A percentile compares a stretch with the other conserved stretches of the same genome.
phyloP scores from a whole-genome alignment of 1,140 invertebrate genomes.

The Listronotus bonariensis region DNA sequence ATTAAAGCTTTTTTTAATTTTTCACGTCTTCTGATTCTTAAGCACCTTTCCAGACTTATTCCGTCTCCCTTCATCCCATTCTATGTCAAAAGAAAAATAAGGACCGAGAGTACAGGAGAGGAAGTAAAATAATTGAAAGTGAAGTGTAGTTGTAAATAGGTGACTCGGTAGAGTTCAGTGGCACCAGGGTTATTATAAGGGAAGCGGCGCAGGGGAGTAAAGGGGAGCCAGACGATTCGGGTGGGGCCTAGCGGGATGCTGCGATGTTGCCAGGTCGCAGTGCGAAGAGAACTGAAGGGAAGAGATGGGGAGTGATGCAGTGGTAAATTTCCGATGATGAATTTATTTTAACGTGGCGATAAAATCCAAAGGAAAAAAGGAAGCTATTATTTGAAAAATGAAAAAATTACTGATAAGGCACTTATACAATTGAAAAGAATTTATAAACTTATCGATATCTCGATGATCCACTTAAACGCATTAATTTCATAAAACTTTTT shows the following conservation, averaged over 20 bases:
- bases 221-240: slow-evolving; percentile 35
- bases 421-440: no score
- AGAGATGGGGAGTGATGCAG: no score
- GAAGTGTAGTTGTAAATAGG: slow-evolving; percentile 42
- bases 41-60: slow-evolving; percentile 10
- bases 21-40: not conserved
- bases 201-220: slow-evolving; percentile 21
- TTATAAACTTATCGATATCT: no score
- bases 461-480: no score
- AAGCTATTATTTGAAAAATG: no score
- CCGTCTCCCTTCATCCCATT: not conserved
- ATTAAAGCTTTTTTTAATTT: no score
- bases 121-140: slow-evolving; percentile 46
- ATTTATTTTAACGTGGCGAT: no score
- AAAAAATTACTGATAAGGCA: no score
- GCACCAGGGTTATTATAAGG: slow-evolving; percentile 48
- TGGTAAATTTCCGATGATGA: no score
- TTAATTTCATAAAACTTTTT: no score
- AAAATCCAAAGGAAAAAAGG: no score
- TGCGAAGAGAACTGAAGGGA: no score
- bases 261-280: slow-evolving; percentile 32
- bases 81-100: not conserved
- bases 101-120: slow-evolving; percentile 11
- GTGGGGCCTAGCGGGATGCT: slow-evolving; percentile 32
- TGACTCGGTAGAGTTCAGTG: slow-evolving; percentile 47